phyloP scores from a whole-genome alignment of 2,888 invertebrate genomes.

The Drosophila imparisetae region DNA sequence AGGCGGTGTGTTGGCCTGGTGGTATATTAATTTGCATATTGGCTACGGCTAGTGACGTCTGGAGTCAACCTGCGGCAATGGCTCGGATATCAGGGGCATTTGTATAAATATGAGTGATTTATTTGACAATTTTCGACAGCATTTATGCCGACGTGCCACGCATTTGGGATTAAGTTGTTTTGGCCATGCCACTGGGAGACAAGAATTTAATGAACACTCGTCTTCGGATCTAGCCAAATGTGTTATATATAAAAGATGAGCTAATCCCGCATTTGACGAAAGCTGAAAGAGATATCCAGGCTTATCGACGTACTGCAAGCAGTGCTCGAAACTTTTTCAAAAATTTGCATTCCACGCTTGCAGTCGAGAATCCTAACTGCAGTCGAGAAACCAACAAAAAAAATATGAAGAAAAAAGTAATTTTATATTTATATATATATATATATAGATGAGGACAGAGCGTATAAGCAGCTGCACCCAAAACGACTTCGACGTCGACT shows the following conservation, averaged over 20 bases:
- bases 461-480: slow-evolving; percentile 47
- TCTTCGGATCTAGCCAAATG: slow-evolving; percentile 8
- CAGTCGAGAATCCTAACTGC: slow-evolving; percentile 72
- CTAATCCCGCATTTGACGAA: slow-evolving; percentile 28
- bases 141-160: slow-evolving; percentile 76
- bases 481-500: slow-evolving; percentile 14
- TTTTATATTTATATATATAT: background rate
- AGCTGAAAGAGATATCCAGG: slow-evolving; percentile 11
- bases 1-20: slow-evolving; percentile 1
- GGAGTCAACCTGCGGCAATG: slow-evolving; percentile 36
- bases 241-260: slow-evolving; percentile 3
- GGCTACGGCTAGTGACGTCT: slow-evolving; percentile 28
- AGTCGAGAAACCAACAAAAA: slow-evolving; percentile 12
- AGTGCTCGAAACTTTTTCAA: slow-evolving; percentile 13
- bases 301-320: slow-evolving; percentile 41
- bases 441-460: slow-evolving; percentile 6
- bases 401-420: background rate
- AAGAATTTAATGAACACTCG: slow-evolving; percentile 14
- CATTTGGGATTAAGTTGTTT: slow-evolving; percentile 61
- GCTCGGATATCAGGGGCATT: slow-evolving; percentile 72
- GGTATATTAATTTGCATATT: slow-evolving; percentile 58
- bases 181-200: slow-evolving; percentile 1
- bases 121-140: slow-evolving; percentile 82
- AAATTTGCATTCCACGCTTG: slow-evolving; percentile 62
- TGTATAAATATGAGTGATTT: slow-evolving; percentile 83